phyloP scores from a whole-genome alignment of 2,797 vertebrate genomes.

The Diplodus puntazzo region DNA sequence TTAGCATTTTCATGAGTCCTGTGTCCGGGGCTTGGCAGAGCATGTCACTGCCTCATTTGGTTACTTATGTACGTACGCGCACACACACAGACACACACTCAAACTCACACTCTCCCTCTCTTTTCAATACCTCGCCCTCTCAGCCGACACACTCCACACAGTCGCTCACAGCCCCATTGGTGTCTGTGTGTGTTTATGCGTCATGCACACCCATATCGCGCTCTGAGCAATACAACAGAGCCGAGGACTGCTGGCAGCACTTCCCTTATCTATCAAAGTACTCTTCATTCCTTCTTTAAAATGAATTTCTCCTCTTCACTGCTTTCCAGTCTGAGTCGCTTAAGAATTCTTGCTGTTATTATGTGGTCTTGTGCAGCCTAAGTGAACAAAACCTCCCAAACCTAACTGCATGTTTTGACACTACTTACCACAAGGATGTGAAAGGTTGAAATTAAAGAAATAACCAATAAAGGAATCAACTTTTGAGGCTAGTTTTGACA shows the following conservation, averaged over 20 bases:
- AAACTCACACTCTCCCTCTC: constrained; percentile 2
- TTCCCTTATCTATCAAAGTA: constrained; percentile 77
- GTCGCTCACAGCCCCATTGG: constrained; percentile 39
- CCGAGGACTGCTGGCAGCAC: constrained; percentile 64
- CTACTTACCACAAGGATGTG: constrained; percentile 1
- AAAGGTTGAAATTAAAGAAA: constrained; percentile 15
- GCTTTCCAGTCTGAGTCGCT: constrained; percentile 57
- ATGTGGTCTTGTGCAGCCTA: constrained; percentile 40
- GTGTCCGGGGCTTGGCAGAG: constrained; percentile 81
- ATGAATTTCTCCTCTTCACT: constrained; percentile 76
- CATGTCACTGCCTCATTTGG: constrained; percentile 85
- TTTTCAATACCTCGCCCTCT: constrained; percentile 52
- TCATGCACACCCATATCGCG: constrained; percentile 60
- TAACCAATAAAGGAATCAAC: not conserved
- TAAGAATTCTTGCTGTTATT: constrained; percentile 68
- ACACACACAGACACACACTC: constrained; percentile 49
- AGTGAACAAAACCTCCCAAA: constrained; percentile 41
- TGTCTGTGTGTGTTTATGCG: constrained; percentile 62
- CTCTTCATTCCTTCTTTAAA: constrained; percentile 72
- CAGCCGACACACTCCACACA: constrained; percentile 41
- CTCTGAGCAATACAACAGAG: constrained; percentile 65
- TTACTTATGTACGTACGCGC: constrained; percentile 63
- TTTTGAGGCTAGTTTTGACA: constrained; percentile 12
- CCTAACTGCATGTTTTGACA: constrained; percentile 30
- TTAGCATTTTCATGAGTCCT: constrained; percentile 88